Evolutionary conservation across 37 sponge, comb jelly and placozoan genomes (phyloP), one percentile per base, ranked within the genome.

Genomic region (Theonella swinhoei): DNA sequence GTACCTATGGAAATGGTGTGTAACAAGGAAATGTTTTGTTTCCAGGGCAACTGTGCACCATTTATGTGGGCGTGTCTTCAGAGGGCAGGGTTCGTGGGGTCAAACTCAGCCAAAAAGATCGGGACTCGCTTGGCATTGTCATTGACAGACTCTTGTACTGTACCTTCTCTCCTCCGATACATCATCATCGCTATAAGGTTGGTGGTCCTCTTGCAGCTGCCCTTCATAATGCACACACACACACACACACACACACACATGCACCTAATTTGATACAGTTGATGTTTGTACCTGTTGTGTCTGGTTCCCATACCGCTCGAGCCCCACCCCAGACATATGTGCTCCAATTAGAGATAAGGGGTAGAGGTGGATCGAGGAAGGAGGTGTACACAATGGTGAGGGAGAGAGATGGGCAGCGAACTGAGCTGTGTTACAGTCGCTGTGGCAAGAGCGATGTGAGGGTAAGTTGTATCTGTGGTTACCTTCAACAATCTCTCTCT

Each of bases 81-180:
- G 9, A 2, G 2, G 83, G 83, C 1, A 62, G n/a, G 0, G 74
- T 82, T 9, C 8, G 40, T 0, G 83, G 83, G 5, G 41, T 72
- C 42, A 73, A 63, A 35, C 33, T 82, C 19, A 23, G 30, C 64
- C 33, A 64, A 37, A 64, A 73, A 39, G 62, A 82, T 63, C 54
- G 83, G 23, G 83, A 82, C 32, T 0, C 11, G 2, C 42, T 82
- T n/a, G 36, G 64, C 36, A 22, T 62, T 40, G 83, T 32, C 24
- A 71, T 82, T 17, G 83, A 73, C 32, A 25, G 23, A n/a, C 35
- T 82, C 29, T 73, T 82, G 83, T 70, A 26, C 3, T 26, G 20
- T 11, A 41, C 3, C 40, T 82, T 82, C 42, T 37, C 22, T 2
- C 83, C 83, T 2, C 23, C 7, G 0, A 73, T 82, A 31, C 28